These are phyloP conservation scores for Machimus atricapillus DNA, from an alignment of 2,888 invertebrate genomes.

Conservation along the genomic window DNA sequence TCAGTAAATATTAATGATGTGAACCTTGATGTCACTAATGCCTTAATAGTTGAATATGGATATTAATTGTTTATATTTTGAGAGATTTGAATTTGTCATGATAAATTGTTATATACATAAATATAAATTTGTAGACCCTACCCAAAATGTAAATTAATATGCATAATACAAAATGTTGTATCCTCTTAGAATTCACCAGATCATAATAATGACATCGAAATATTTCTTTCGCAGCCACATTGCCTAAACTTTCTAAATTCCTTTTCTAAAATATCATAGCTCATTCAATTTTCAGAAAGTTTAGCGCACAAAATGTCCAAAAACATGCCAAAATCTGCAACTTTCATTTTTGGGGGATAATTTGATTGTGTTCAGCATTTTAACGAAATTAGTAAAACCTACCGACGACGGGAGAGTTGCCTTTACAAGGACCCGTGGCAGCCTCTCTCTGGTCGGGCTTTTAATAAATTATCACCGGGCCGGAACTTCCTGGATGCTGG, in stretches of 20 bases:
- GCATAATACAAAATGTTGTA: background rate
- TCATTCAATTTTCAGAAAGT: background rate
- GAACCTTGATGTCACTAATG: no score
- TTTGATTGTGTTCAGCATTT: background rate
- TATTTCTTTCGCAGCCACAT: background rate
- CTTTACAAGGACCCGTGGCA: background rate
- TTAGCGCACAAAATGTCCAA: background rate
- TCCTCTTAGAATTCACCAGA: background rate
- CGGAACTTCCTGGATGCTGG: background rate
- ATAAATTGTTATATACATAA: no score
- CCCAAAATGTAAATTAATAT: background rate
- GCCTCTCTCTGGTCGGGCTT: background rate
- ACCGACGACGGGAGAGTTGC: background rate
- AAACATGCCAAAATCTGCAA: background rate
- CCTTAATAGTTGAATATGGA: no score
- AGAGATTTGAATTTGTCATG: no score
- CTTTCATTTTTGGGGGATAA: background rate
- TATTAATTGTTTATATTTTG: no score
- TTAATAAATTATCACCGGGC: conserved; percentile 13
- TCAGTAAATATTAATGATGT: no score
- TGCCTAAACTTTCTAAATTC: background rate
- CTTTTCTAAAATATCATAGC: background rate
- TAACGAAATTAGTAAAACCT: background rate
- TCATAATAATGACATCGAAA: background rate
- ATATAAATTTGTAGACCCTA: background rate